A percentile compares a stretch with the other conserved stretches of the same genome.
These are phyloP conservation scores for Oxyura jamaicensis DNA, from an alignment of 2,113 vertebrate species.

Conservation along the genomic window DNA sequence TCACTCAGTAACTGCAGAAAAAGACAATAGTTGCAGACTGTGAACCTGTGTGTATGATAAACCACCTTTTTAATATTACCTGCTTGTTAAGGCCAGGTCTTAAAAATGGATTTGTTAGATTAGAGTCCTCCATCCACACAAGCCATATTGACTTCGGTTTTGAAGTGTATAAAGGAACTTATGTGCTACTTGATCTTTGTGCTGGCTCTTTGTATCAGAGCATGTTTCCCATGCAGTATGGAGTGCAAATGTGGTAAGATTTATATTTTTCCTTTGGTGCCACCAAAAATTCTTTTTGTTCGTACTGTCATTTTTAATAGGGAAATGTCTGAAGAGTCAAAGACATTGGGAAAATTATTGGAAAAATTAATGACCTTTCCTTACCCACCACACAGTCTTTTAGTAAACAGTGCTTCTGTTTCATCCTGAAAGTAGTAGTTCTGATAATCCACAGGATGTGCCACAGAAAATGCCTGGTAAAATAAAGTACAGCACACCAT, in stretches of 20 bases:
- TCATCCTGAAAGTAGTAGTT: not conserved
- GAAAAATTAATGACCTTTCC: constrained; percentile 2
- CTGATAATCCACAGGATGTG: not conserved
- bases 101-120: not conserved
- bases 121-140: not conserved
- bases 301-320: not conserved
- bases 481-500: not conserved
- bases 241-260: not conserved
- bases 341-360: not conserved
- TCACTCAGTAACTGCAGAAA: not conserved
- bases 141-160: not conserved
- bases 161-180: not conserved
- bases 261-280: not conserved
- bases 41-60: not conserved
- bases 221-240: not conserved
- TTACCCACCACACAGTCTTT: not conserved
- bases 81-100: not conserved
- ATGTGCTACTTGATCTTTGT: not conserved
- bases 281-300: not conserved
- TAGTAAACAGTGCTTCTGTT: not conserved
- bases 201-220: not conserved
- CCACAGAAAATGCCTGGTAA: not conserved
- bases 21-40: not conserved
- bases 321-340: not conserved
- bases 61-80: not conserved